Evolutionary conservation across 2,797 vertebrate species (phyloP), one percentile per base, ranked within the genome.

Genomic region (Notolepis coatsorum): DNA sequence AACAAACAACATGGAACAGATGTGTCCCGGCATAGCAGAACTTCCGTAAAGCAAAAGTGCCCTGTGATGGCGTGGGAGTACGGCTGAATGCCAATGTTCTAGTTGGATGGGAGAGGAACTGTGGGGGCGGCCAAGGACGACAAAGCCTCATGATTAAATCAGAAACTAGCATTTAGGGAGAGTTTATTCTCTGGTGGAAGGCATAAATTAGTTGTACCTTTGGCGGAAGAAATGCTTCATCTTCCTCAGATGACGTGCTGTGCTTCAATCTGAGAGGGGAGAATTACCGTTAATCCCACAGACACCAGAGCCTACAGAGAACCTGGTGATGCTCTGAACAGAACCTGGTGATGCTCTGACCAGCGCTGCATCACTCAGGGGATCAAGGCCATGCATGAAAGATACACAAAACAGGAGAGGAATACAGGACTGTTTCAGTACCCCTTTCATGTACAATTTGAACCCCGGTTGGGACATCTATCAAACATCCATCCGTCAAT

Each of bases 181-280:
- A 75, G 43, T 57, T 39, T 68, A 18, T 49, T 68, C 58, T 65
- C 1, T 49, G 15, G 41, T 13, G 54, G 35, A 63, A 59, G 51
- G 64, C 51, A 20, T n/a, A 73, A 80, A 79, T 77, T 66, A 80
- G 60, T n/a, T 17, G 9, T 89, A 94, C 93, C 93, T 94, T 94
- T 39, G 90, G 88, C 71, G 93, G 93, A 47, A 94, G 85, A 64
- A 91, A 91, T 41, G 89, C 79, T 41, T 92, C 93, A 54, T 94
- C 92, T 63, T 92, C 89, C 61, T 89, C 92, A 54, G 93, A 94
- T 74, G 91, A 94, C 18, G 84, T 78, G 50, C 80, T 90, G 71
- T 88, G 89, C 62, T 92, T 93, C 50, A 84, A 77, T 82, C 93
- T 94, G 73, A 30, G 51, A 17, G 45, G 89, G 12, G 71, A 68